Base-by-base conservation (phyloP, 2,888 invertebrate species). In the Thalpophila matura region DNA sequence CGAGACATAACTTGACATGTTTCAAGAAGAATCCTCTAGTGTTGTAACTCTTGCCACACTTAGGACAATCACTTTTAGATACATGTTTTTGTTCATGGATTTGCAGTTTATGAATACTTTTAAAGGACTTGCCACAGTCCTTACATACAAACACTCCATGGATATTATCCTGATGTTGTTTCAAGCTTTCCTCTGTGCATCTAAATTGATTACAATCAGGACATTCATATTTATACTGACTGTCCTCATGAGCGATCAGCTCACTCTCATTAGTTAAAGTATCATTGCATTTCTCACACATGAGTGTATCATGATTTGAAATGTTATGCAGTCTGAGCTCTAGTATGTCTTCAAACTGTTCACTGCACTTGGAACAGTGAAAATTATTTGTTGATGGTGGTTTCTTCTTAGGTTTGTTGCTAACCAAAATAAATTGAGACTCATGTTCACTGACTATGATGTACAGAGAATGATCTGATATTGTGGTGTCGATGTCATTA, bases 41-140 rank as follows among this genome's bases (percentile, higher is more conserved):
- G 10, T 86, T 76, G 54, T 94, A 94, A 6, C 67, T 77, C 74
- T 93, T 94, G 0, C 89, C 89, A 82, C 94, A 94, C 75, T 94
- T 94, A 0, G 93, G 89, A 60, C 94, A 94, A 50, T 84, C 68
- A 63, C 82, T 86, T 75, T 88, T 91, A 2, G 71, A 71, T n/a
- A 82, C 67, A 63, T 94, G 94, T 74, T 88, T 92, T 49, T 85
- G 83, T 79, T 94, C 92, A 81, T 94, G 94, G 1, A 61, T 56
- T 20, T 85, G 79, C 12, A 94, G 68, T 58, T 89, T 92, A 6
- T 89, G 86, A 2, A 89, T 43, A 1, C 88, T 90, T 50, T 81
- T 79, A 37, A 81, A 92, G 4, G 88, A 80, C 61, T 91, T 93
- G 0, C 94, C 94, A 68, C 94, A 94, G 24, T 89, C 87, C 56